Conservation (phyloP, 2,113 vertebrate genomes). For the Numida meleagris region DNA sequence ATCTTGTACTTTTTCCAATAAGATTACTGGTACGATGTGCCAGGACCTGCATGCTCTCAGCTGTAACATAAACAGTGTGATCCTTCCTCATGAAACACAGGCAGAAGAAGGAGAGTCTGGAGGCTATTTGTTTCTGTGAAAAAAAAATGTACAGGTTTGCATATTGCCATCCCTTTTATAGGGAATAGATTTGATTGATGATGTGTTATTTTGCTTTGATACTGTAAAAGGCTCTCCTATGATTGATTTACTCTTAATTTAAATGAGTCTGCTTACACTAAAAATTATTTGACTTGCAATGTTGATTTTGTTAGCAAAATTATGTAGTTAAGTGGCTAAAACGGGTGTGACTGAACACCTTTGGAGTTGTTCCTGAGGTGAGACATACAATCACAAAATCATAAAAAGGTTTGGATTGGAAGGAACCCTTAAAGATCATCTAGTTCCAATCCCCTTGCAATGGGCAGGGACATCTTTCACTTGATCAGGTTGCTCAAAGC, state of each 20-base stretch:
- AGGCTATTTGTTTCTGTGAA: not conserved
- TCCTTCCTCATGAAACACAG: not conserved
- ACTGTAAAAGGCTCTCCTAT: not conserved
- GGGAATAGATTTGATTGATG: not conserved
- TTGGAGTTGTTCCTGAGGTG: not conserved
- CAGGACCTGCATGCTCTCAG: not conserved
- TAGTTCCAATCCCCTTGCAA: too few relatives aligned
- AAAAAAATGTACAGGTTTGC: not conserved
- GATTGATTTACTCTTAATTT: not conserved
- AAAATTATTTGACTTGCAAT: not conserved
- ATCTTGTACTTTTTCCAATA: not conserved
- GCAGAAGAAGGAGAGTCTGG: not conserved
- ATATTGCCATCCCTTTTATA: not conserved
- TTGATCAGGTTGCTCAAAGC: too few relatives aligned
- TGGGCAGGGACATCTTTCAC: too few relatives aligned
- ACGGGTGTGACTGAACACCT: not conserved
- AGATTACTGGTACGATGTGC: not conserved
- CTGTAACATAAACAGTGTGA: not conserved
- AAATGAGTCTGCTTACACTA: not conserved
- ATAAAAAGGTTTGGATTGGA: too few relatives aligned
- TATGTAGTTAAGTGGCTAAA: not conserved
- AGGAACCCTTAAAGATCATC: too few relatives aligned
- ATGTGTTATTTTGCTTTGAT: not conserved
- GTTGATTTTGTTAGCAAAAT: not conserved
- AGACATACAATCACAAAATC: too few relatives aligned